A percentile compares a stretch with the other conserved stretches of the same genome.
phyloP scores from a whole-genome alignment of 2,888 invertebrate genomes.

The Sphinx pinastri region DNA sequence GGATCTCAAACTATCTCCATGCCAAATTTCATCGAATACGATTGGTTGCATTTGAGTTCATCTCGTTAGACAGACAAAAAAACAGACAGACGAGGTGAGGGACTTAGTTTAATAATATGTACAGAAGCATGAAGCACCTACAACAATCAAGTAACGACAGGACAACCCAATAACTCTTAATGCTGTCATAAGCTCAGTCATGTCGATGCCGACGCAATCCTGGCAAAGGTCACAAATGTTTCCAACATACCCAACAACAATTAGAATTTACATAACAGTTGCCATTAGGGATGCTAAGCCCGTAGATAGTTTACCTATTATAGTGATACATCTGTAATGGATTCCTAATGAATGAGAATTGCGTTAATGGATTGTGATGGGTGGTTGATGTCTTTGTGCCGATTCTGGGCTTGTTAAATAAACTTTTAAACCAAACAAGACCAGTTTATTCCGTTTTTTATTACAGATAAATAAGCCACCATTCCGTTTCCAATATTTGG shows the following conservation, averaged over 20 bases:
- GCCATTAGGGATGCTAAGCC: slow-evolving; percentile 23
- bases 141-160: not conserved
- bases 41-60: too few relatives aligned
- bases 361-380: not conserved
- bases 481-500: too few relatives aligned
- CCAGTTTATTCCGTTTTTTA: too few relatives aligned
- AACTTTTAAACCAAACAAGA: too few relatives aligned
- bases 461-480: too few relatives aligned
- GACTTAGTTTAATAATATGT: too few relatives aligned
- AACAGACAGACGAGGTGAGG: too few relatives aligned
- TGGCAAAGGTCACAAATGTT: slow-evolving; percentile 2
- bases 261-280: slow-evolving; percentile 24
- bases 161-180: not conserved
- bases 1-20: too few relatives aligned
- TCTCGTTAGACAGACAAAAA: too few relatives aligned
- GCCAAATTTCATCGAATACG: too few relatives aligned
- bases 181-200: not conserved
- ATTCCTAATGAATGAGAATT: slow-evolving; percentile 8
- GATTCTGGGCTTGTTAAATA: not conserved
- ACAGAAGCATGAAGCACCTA: not conserved
- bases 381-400: not conserved
- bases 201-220: not conserved
- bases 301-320: slow-evolving; percentile 16
- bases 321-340: slow-evolving; percentile 10
- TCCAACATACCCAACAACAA: slow-evolving; percentile 13